Conservation (phyloP, 2,797 vertebrate genomes). For the Taenioides sp. region DNA sequence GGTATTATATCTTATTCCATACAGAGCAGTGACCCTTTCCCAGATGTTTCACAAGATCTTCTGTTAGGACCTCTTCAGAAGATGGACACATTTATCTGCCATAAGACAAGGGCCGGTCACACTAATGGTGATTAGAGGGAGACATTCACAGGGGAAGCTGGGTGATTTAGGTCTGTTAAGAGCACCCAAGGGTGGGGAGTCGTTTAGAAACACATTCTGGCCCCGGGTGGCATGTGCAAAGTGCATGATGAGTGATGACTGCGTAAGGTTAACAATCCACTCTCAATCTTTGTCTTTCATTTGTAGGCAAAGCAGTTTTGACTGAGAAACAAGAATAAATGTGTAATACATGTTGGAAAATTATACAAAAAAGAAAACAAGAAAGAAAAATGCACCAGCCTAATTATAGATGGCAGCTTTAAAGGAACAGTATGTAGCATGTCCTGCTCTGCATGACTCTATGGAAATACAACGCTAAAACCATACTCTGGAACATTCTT, state of each 20-base stretch:
- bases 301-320: not conserved
- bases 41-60: slow-evolving; percentile 19
- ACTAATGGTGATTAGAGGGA: slow-evolving; percentile 30
- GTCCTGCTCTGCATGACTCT: no score
- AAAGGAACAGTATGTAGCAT: no score
- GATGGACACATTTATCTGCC: slow-evolving; percentile 39
- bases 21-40: not conserved
- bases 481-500: no score
- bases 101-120: slow-evolving; percentile 44
- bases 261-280: slow-evolving; percentile 21
- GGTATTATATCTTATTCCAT: not conserved
- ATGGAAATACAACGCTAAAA: no score
- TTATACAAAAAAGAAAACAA: no score
- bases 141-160: not conserved
- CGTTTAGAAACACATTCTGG: slow-evolving; percentile 36
- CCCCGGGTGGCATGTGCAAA: slow-evolving; percentile 41
- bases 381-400: no score
- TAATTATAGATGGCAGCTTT: no score
- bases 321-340: not conserved
- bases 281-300: not conserved
- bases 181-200: slow-evolving; percentile 22
- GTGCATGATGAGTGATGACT: slow-evolving; percentile 42
- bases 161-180: slow-evolving; percentile 45
- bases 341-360: not conserved
- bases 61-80: slow-evolving; percentile 9